These are phyloP conservation scores for Eulemur mongoz DNA, from an alignment of 2,797 vertebrate species.

Conservation along the genomic window DNA sequence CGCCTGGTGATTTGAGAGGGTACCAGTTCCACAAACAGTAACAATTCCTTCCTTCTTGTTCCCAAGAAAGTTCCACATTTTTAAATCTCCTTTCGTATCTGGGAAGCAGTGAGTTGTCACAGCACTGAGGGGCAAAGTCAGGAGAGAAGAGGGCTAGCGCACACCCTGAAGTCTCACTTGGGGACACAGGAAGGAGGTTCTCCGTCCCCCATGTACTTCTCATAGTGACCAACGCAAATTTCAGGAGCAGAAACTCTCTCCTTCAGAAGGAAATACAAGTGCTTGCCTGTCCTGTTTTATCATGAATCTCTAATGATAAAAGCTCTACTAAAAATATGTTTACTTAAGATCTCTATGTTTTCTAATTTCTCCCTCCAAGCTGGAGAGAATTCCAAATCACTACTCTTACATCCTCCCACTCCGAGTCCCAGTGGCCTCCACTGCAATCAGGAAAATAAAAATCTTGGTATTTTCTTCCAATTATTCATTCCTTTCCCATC, in stretches of 20 bases:
- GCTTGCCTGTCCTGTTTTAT: conserved; percentile 46
- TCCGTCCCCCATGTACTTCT: not conserved
- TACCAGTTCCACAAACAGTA: not conserved
- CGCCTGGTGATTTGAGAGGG: not conserved
- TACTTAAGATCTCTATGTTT: not conserved
- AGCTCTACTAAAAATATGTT: conserved; percentile 34
- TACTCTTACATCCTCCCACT: not conserved
- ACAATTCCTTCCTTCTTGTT: not conserved
- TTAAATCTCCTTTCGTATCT: not conserved
- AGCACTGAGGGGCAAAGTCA: not conserved
- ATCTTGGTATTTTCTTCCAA: not conserved
- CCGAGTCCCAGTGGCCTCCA: not conserved
- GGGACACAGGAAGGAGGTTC: not conserved
- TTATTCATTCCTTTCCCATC: not conserved
- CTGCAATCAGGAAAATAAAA: conserved; percentile 18
- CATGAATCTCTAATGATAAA: not conserved
- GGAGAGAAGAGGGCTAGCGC: not conserved
- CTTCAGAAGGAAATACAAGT: conserved; percentile 9
- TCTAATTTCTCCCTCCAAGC: not conserved
- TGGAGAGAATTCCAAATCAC: not conserved
- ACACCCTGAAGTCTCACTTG: not conserved
- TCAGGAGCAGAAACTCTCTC: conserved; percentile 46
- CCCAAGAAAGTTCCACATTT: not conserved
- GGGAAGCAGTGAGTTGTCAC: not conserved
- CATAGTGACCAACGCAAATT: conserved; percentile 24